These are phyloP conservation scores for Ruditapes philippinarum DNA, from an alignment of 1,140 invertebrate genomes.

Conservation along the genomic window DNA sequence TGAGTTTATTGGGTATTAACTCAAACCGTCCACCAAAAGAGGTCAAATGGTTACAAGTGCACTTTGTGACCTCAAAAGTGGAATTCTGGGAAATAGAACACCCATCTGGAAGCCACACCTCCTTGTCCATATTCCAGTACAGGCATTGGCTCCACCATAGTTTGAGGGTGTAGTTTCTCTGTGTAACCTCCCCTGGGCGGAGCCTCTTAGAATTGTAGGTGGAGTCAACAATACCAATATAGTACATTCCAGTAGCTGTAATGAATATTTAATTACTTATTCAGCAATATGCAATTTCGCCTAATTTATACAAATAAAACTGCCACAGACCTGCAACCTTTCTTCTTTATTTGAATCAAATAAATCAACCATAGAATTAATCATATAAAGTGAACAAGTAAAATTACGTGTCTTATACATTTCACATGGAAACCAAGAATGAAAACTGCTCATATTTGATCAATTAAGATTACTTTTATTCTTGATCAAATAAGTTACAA, in stretches of 20 bases:
- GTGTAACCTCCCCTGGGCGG: constrained; percentile 75
- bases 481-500: too few species aligned
- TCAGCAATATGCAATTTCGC: too few species aligned
- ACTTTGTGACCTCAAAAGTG: constrained; percentile 53
- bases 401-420: too few species aligned
- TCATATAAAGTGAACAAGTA: too few species aligned
- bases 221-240: constrained; percentile 82
- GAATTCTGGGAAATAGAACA: constrained; percentile 73
- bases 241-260: constrained; percentile 77
- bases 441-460: too few species aligned
- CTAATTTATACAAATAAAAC: too few species aligned
- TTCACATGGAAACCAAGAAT: too few species aligned
- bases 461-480: too few species aligned
- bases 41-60: constrained; percentile 83
- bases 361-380: too few species aligned
- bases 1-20: constrained; percentile 79
- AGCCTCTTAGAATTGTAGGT: constrained; percentile 80
- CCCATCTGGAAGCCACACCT: constrained; percentile 79
- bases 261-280: too few species aligned
- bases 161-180: constrained; percentile 80
- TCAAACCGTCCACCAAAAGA: constrained; percentile 82
- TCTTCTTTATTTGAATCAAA: too few species aligned
- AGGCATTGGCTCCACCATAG: constrained; percentile 84
- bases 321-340: too few species aligned
- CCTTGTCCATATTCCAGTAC: constrained; percentile 79